Base-by-base conservation (phyloP, 2,888 invertebrate species). In the Rotaria socialis region DNA sequence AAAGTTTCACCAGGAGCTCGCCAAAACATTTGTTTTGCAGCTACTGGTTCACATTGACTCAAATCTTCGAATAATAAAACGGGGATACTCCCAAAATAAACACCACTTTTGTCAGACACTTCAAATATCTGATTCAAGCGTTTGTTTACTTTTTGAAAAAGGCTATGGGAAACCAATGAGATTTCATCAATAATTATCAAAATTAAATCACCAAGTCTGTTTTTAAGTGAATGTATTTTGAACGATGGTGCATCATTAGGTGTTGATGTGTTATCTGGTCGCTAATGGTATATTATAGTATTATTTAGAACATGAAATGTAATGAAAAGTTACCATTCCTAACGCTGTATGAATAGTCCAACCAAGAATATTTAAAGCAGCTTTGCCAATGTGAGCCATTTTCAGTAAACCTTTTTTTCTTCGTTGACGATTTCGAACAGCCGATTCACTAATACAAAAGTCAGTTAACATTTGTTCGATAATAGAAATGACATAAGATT, bases 271-370 rank as follows among this genome's bases (percentile, higher is more conserved):
- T 35, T 35, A 35, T 35, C 35, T 35, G 35, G 35, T 35, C 35
- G 35, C 35, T 35, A 35, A 35, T 35, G 35, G 35, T 35, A 35
- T 35, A 35, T 35, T 35, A 35, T 35, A 35, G 35, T 35, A 35
- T 35, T 35, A 35, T 35, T 80, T 80, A 19, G 6, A 47, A 27
- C 11, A 19, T 24, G 24, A 8, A 80, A 47, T 22, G n/a, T 10
- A 14, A 14, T 27, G 7, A 67, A 2, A n/a, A 27, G 2, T 24
- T 80, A 47, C 24, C 75, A 47, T 47, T 7, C 47, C 75, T 41
- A 80, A 6, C 5, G 75, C 75, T 6, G 75, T 47, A 80, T 80
- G 75, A 47, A 80, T 80, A 47, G 75, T 80, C 43, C 47, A 80
- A 24, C 75, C 75, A 80, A 8, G 24, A 47, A 80, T 80, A 47